Percentiles rank a stretch among this genome's conserved stretches.
Evolutionary conservation across 2,113 vertebrate genomes (phyloP).

Genomic region (Chlorocebus sabaeus): DNA sequence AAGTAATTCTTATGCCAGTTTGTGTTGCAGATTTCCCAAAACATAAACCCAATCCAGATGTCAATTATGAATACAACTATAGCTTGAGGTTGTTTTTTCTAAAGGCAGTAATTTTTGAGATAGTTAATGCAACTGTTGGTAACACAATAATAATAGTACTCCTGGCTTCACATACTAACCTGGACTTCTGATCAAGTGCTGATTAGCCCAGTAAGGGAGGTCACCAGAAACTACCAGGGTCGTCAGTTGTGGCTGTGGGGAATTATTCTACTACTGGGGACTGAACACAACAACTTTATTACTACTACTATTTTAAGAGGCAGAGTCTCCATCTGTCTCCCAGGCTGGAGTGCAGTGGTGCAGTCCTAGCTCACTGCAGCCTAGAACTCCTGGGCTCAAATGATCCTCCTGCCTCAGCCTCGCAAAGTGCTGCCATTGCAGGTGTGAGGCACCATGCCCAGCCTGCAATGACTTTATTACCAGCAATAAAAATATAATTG

Average conservation of each 20-base stretch:
- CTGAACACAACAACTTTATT: neutral
- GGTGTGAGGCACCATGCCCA: too few relatives aligned
- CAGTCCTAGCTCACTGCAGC: too few relatives aligned
- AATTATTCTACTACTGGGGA: neutral
- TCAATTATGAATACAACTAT: constrained; percentile 85
- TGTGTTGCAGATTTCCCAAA: constrained; percentile 84
- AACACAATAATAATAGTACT: constrained; percentile 87
- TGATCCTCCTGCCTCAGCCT: too few relatives aligned
- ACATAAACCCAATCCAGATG: constrained; percentile 83
- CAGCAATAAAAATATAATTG: neutral
- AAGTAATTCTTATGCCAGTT: constrained; percentile 86
- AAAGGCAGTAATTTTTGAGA: constrained; percentile 86
- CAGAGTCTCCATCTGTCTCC: too few relatives aligned
- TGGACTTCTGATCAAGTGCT: constrained; percentile 84
- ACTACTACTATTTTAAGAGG: too few relatives aligned
- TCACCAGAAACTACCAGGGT: constrained; percentile 72
- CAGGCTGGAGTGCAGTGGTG: too few relatives aligned
- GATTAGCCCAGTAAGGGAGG: constrained; percentile 85
- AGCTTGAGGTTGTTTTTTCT: constrained; percentile 68
- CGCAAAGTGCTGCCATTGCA: too few relatives aligned
- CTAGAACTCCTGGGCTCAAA: too few relatives aligned
- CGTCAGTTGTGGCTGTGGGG: neutral
- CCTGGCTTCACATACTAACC: constrained; percentile 87
- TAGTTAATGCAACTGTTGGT: constrained; percentile 87
- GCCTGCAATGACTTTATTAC: neutral